phyloP scores from a whole-genome alignment of 2,797 vertebrate genomes.

The Merluccius polli region DNA sequence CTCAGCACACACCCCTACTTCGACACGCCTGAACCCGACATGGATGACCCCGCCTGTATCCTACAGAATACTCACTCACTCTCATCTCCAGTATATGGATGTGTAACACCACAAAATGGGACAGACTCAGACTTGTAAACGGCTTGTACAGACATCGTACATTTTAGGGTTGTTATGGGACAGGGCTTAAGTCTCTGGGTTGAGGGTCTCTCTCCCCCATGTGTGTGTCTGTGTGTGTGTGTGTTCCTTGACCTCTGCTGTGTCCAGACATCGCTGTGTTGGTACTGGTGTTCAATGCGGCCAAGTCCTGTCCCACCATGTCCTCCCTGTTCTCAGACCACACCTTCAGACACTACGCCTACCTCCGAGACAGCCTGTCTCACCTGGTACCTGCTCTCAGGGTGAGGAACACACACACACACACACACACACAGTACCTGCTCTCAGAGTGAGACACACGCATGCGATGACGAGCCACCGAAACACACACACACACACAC shows the following conservation, averaged over 20 bases:
- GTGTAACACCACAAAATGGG: too few relatives aligned
- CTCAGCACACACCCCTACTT: conserved; percentile 97
- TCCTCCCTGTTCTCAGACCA: conserved; percentile 94
- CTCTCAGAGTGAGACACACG: not conserved
- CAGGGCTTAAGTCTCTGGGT: not conserved
- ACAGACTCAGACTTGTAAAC: not conserved
- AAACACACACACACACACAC: not conserved
- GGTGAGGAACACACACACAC: conserved; percentile 67
- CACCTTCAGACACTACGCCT: conserved; percentile 93
- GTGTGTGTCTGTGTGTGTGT: not conserved
- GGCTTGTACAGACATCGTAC: too few relatives aligned
- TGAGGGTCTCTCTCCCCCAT: conserved; percentile 8
- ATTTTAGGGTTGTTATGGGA: too few relatives aligned
- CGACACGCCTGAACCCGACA: conserved; percentile 94
- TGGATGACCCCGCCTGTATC: conserved; percentile 99
- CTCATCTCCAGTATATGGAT: too few relatives aligned
- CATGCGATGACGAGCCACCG: conserved; percentile 39
- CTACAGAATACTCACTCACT: conserved; percentile 34
- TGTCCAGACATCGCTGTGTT: conserved; percentile 90
- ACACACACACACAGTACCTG: not conserved
- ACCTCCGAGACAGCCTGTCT: conserved; percentile 94
- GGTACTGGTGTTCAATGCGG: conserved; percentile 95
- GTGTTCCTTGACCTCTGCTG: conserved; percentile 26
- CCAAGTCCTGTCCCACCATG: conserved; percentile 93
- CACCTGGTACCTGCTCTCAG: conserved; percentile 90